Evolutionary conservation across 2,888 invertebrate genomes (phyloP), one percentile per base, ranked within the genome.

Genomic region (Melieria crassipennis): DNA sequence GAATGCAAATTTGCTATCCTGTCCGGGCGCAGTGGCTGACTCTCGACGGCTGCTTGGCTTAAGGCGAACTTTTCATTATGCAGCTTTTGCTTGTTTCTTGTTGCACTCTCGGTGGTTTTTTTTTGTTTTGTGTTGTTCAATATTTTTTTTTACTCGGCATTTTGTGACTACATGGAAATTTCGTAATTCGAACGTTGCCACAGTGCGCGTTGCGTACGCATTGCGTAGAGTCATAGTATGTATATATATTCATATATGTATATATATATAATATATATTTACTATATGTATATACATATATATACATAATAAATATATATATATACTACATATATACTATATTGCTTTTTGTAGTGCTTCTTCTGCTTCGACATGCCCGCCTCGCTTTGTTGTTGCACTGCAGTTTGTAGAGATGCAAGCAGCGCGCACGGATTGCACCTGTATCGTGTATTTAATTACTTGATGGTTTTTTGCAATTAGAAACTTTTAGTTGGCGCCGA

Each of bases 401-500:
- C 30, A 30, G 30, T 30, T 30, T 30, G 30, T 30, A 30, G 30
- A 30, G 30, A 30, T 2, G 30, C 30, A 2, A 30, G 30, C 30
- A 2, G 30, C 30, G 30, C 30, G 30, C 30, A 30, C 5, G 7
- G 52, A 43, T 55, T 46, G 57, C 68, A 69, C 56, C 50, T 69
- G 68, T 76, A 75, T 73, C 71, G 73, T 71, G 70, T 73, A 75
- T 76, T 75, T 70, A 76, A 75, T 75, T 75, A 76, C 71, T 72
- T 64, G 73, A 70, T 74, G 71, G 70, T 30, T 71, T 73, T 74
- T 75, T 70, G 73, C 71, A 76, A 75, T 76, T 76, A 74, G 69
- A 69, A 73, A 76, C 73, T 76, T 76, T 76, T 75, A 71, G 74
- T 74, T 30, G 30, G 30, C 30, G 75, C 73, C 73, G 69, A 73